Evolutionary conservation across 2,797 vertebrate species (phyloP), one percentile per base, ranked within the genome.

Genomic region (Spea hammondii): DNA sequence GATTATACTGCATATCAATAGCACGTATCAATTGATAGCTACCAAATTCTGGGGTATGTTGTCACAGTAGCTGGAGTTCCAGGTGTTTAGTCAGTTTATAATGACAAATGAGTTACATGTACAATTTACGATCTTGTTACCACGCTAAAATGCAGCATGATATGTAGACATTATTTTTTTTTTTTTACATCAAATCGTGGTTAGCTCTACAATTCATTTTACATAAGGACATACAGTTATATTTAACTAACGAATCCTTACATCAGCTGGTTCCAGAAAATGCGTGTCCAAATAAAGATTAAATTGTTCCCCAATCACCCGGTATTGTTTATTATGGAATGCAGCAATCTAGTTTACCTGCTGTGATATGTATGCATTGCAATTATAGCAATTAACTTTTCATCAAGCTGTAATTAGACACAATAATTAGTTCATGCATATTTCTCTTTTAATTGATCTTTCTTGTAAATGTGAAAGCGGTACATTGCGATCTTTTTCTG

Each of bases 351-450:
- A 71, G 51, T 76, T 72, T 80, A 80, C 79, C 68, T 80, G 68
- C 69, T 44, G 70, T 17, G 51, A 70, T 77, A 72, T 72, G 65
- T 81, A 60, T 77, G 74, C 70, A 69, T 51, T 68, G 79, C 79
- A 81, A 81, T 81, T 77, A 77, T 53, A 81, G 74, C 53, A 68
- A 81, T 81, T 72, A 81, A 77, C 74, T 68, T 77, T 72, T 77
- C 74, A 81, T 76, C 74, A 73, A 81, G 74, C 79, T 77, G 69
- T 73, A 81, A 81, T 81, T 81, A 81, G 57, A 70, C 79, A 77
- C 64, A 73, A 70, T 77, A 81, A 81, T 81, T 73, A 77, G 53
- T 77, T 64, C 70, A 72, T 72, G 65, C 64, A 77, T 77, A 76
- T 72, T 76, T 77, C 60, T 73, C 32, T 68, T 62, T 77, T 77